Percentiles rank a stretch among this genome's conserved stretches.
Evolutionary conservation across 2,797 vertebrate species (phyloP).

Genomic region (Falco berigora): DNA sequence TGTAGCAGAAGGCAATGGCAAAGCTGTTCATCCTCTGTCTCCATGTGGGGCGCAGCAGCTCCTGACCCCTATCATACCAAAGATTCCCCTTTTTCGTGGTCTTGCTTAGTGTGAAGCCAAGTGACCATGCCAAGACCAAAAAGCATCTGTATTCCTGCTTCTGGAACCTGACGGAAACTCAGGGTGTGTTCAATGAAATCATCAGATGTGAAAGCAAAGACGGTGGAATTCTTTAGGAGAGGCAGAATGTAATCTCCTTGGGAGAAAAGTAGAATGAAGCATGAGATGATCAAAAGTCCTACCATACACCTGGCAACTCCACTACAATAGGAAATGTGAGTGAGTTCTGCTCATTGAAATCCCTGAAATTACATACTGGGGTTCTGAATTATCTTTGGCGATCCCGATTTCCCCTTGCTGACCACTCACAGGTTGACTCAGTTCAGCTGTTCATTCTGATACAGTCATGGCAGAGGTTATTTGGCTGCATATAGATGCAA

Average conservation of each 20-base stretch:
- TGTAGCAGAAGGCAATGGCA: neutral
- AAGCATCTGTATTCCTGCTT: neutral
- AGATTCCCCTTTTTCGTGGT: neutral
- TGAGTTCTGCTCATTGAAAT: neutral
- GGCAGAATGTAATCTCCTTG: neutral
- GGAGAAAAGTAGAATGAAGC: neutral
- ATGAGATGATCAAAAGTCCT: neutral
- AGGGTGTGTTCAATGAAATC: neutral
- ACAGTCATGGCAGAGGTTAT: conserved; percentile 36
- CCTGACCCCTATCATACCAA: neutral
- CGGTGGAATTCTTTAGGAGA: neutral
- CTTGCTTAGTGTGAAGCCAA: neutral
- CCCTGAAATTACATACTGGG: neutral
- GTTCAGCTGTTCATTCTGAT: conserved; percentile 13
- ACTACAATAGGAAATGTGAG: neutral
- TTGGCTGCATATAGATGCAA: conserved; percentile 21
- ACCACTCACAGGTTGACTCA: neutral
- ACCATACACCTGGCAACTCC: neutral
- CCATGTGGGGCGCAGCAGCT: fast-evolving
- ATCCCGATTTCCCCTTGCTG: conserved; percentile 1
- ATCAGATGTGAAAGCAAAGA: neutral
- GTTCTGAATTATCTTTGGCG: neutral
- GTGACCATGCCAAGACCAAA: neutral
- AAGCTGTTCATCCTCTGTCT: neutral
- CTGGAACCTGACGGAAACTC: neutral